A percentile compares a stretch with the other conserved stretches of the same genome.
Conservation (phyloP, 2,113 vertebrate species). For the Lophura nycthemera region DNA sequence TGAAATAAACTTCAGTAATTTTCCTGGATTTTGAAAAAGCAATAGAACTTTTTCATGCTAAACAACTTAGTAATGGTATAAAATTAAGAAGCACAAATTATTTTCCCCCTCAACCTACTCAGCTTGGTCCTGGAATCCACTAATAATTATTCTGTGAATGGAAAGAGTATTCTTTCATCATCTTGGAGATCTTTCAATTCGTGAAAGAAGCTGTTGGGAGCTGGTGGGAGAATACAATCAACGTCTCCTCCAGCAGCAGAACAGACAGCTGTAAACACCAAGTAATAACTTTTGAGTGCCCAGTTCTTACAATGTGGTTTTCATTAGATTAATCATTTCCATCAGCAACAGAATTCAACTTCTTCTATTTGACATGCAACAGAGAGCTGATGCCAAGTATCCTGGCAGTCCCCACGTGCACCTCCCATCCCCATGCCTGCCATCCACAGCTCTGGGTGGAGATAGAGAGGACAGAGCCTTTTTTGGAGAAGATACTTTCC, state of each 20-base stretch:
- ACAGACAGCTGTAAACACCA: slow-evolving; percentile 11
- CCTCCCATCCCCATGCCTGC: neutral
- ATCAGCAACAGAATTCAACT: neutral
- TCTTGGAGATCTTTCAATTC: neutral
- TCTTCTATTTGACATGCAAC: neutral
- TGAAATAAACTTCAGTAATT: neutral
- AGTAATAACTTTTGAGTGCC: slow-evolving; percentile 8
- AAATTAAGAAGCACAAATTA: neutral
- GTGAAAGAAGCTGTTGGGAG: neutral
- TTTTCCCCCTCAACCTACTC: neutral
- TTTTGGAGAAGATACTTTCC: neutral
- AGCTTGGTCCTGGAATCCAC: neutral
- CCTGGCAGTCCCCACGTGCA: neutral
- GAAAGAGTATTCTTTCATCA: neutral
- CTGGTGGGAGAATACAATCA: neutral
- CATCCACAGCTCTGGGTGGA: neutral
- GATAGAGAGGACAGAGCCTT: neutral
- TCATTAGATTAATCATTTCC: slow-evolving; percentile 47
- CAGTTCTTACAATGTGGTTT: neutral
- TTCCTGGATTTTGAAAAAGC: neutral
- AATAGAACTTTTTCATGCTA: neutral
- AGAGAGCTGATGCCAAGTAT: neutral
- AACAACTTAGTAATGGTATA: neutral
- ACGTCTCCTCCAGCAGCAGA: neutral
- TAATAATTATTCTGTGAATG: neutral